Percentiles rank a stretch among this genome's conserved stretches.
Evolutionary conservation across 2,113 vertebrate species (phyloP).

Genomic region (Tinamus guttatus): DNA sequence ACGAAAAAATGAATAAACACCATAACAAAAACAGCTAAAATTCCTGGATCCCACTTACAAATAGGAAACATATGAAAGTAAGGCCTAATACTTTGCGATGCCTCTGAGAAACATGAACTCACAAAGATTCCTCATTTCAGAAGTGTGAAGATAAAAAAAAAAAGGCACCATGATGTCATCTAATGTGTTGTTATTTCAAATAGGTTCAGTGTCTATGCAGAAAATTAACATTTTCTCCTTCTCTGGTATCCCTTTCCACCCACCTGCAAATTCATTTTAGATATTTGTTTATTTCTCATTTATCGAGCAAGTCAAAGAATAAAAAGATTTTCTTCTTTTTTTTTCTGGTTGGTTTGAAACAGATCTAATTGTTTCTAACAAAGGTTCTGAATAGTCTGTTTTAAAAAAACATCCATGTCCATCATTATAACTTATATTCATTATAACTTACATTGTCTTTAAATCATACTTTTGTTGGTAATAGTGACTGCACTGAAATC

Average conservation of each 20-base stretch:
- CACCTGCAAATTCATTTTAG: not conserved
- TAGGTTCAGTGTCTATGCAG: not conserved
- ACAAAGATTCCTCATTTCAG: slow-evolving; percentile 25
- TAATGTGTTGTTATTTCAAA: slow-evolving; percentile 16
- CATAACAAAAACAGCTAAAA: not conserved
- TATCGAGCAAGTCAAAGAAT: not conserved
- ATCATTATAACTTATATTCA: not conserved
- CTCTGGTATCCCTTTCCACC: not conserved
- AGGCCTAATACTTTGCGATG: slow-evolving; percentile 32
- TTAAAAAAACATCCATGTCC: not conserved
- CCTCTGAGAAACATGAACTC: slow-evolving; percentile 10
- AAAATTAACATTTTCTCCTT: not conserved
- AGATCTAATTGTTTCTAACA: not conserved
- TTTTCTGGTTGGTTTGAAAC: not conserved
- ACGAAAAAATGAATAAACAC: slow-evolving; percentile 43
- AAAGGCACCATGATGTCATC: not conserved
- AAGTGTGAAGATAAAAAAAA: slow-evolving; percentile 44
- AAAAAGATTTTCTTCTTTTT: not conserved
- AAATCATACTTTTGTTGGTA: not conserved
- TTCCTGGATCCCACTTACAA: not conserved
- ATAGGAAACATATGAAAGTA: not conserved
- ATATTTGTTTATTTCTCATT: not conserved
- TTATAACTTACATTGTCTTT: not conserved
- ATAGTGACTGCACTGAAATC: not conserved
- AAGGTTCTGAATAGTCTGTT: not conserved